Base-by-base conservation (phyloP, 2,888 invertebrate species). In the Tetragnatha montana region DNA sequence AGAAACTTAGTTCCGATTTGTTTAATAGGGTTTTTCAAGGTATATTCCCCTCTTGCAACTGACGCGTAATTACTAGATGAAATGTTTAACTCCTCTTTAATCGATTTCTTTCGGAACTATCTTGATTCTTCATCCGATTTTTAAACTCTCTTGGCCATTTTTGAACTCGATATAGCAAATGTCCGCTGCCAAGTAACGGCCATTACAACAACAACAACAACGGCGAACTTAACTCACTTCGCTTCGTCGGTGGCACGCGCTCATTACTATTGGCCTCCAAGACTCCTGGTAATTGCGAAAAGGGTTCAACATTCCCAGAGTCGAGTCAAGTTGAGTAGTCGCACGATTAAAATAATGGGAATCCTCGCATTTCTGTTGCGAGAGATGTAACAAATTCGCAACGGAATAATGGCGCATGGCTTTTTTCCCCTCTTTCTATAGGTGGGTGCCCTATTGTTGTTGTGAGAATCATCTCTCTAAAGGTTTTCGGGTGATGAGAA, bases 301-400 rank as follows among this genome's bases (percentile, higher is more conserved):
- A 74, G 73, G 17, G 76, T 78, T 87, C 50, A 35, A 87, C 69
- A 73, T 76, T 75, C 76, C 47, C 60, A 10, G 60, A 71, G 84
- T 69, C 76, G n/a, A 78, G 68, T 50, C 35, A 35, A 35, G 35
- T 35, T 35, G 35, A 35, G 35, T 35, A 4, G 35, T 35, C 35
- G 75, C 81, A 76, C 87, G 87, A 87, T 87, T 87, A 87, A 87
- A 87, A 87, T 87, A 87, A 87, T 87, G 76, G 81, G 22, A 60
- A 12, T 60, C 60, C 60, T 10, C 12, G 17, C 12, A 17, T 60
- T 69, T 70, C 81, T 47, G 76, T 47, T 82, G 50, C 69, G 78
- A 78, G 68, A 68, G 81, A 73, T 71, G 85, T 79, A 78, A 85
- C 85, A 78, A 85, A 85, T 85, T 85, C 78, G 76, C 75, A 76